phyloP scores from a whole-genome alignment of 2,797 vertebrate genomes.

The Moxostoma hubbsi region DNA sequence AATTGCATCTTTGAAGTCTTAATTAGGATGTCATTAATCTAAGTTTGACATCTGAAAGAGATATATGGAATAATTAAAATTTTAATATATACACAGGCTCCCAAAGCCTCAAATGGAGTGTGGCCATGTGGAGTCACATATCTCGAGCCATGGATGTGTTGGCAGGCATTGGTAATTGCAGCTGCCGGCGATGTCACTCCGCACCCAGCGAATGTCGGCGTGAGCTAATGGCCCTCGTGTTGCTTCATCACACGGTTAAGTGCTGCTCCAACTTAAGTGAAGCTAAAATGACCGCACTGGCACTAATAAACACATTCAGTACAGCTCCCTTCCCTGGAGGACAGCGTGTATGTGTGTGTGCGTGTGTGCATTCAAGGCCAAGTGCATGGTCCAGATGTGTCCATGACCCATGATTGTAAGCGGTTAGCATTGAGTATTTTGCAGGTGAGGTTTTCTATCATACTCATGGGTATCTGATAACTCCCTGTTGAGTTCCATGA shows the following conservation, averaged over 20 bases:
- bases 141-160: not conserved
- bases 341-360: slow-evolving; percentile 53
- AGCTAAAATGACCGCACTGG: slow-evolving; percentile 73
- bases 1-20: not conserved
- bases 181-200: slow-evolving; percentile 82
- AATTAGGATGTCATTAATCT: not conserved
- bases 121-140: not conserved
- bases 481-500: slow-evolving; percentile 28
- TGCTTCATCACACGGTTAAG: slow-evolving; percentile 83
- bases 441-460: slow-evolving; percentile 43
- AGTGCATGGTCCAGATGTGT: slow-evolving; percentile 72
- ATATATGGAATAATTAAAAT: not conserved
- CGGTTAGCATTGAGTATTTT: slow-evolving; percentile 44
- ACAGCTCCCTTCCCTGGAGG: slow-evolving; percentile 55
- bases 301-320: slow-evolving; percentile 79
- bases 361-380: slow-evolving; percentile 45
- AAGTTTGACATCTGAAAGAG: not conserved
- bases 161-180: slow-evolving; percentile 62
- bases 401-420: slow-evolving; percentile 61
- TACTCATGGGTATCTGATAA: slow-evolving; percentile 23
- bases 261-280: slow-evolving; percentile 77
- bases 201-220: slow-evolving; percentile 69
- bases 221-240: slow-evolving; percentile 79
- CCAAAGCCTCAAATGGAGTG: not conserved
- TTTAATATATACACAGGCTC: not conserved